Evolutionary conservation across 2,888 invertebrate genomes (phyloP).

Genomic region (Phytoseiulus persimilis): DNA sequence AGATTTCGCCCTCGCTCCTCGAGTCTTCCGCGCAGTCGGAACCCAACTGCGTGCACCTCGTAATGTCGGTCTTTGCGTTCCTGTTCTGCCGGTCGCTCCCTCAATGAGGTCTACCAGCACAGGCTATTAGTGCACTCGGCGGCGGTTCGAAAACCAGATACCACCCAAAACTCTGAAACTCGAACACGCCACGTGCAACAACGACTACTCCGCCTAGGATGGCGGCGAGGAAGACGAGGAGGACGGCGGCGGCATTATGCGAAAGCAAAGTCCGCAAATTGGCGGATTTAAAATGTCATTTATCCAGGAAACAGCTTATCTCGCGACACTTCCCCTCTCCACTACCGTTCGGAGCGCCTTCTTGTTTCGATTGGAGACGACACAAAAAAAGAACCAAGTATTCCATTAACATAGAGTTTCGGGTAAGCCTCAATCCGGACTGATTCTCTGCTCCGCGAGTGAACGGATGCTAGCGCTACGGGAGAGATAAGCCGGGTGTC

Average conservation of each 20-base stretch:
- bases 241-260: not conserved
- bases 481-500: too few species aligned
- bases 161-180: not conserved
- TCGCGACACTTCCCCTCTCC: not conserved
- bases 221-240: not conserved
- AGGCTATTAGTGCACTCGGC: not conserved
- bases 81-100: not conserved
- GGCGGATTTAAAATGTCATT: not conserved
- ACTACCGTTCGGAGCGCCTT: not conserved
- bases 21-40: not conserved
- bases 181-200: not conserved
- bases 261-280: not conserved
- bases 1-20: not conserved
- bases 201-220: not conserved
- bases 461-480: not conserved
- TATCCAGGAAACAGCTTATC: not conserved
- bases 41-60: not conserved
- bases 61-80: not conserved
- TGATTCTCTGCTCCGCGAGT: not conserved
- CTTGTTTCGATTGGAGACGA: not conserved
- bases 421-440: not conserved
- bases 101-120: not conserved
- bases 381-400: not conserved
- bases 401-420: not conserved
- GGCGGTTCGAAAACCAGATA: not conserved